Conservation (phyloP, 2,113 vertebrate genomes). For the Hydropotes inermis region DNA sequence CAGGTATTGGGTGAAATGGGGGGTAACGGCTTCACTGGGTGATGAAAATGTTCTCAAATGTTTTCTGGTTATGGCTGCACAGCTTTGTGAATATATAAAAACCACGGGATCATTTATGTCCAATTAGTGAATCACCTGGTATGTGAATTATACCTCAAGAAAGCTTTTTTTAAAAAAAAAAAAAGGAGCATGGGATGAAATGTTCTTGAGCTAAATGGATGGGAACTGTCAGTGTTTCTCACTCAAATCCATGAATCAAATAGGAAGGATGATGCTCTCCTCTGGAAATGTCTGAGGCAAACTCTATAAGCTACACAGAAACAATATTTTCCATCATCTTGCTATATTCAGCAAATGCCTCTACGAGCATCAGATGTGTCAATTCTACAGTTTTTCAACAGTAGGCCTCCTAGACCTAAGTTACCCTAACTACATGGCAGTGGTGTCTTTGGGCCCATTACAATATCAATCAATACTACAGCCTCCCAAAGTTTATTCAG, state of each 20-base stretch:
- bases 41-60: not conserved
- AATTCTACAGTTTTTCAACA: not conserved
- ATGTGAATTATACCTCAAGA: not conserved
- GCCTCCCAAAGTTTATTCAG: not conserved
- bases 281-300: not conserved
- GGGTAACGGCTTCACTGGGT: not conserved
- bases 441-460: not conserved
- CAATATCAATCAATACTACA: not conserved
- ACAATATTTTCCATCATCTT: not conserved
- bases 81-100: constrained; percentile 25
- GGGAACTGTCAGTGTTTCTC: not conserved
- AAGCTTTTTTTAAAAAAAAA: not conserved
- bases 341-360: not conserved
- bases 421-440: not conserved
- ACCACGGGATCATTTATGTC: not conserved
- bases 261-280: not conserved
- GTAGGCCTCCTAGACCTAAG: not conserved
- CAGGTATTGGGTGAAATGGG: not conserved
- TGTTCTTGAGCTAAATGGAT: constrained; percentile 12
- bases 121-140: not conserved
- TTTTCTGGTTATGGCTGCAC: not conserved
- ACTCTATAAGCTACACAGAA: not conserved
- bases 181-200: not conserved
- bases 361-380: not conserved
- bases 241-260: not conserved